Conservation (phyloP, 2,113 vertebrate species). For the Mystacornis crossleyi region DNA sequence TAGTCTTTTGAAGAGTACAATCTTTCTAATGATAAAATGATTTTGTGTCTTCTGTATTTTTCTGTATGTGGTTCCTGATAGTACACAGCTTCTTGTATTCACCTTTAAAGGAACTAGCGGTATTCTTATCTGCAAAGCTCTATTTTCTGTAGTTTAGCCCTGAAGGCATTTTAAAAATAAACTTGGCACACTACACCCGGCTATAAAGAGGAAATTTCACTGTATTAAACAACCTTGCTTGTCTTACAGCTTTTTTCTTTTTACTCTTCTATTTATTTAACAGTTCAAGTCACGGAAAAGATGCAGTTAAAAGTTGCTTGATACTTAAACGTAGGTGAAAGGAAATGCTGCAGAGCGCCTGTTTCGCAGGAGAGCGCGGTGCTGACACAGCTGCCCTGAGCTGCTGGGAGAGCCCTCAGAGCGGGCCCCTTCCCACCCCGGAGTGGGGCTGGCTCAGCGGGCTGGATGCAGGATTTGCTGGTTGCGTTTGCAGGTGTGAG, state of each 20-base stretch:
- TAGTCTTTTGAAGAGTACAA: background rate
- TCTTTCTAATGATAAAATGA: background rate
- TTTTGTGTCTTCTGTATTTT: background rate
- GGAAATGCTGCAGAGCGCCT: background rate
- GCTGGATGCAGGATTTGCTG: background rate
- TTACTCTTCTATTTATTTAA: background rate
- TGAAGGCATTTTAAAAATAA: conserved; percentile 36
- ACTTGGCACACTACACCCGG: background rate
- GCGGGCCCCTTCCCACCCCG: background rate
- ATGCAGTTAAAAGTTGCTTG: background rate
- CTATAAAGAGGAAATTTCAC: background rate
- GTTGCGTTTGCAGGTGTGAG: background rate
- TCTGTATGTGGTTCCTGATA: background rate
- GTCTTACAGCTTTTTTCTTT: background rate
- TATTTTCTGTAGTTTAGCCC: background rate
- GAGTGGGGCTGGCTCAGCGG: background rate
- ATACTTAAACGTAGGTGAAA: background rate
- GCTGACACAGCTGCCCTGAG: background rate
- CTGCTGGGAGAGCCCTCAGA: background rate
- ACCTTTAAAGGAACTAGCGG: background rate
- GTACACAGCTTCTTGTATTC: background rate
- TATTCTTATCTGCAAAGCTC: background rate
- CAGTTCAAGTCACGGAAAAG: background rate
- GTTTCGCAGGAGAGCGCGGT: background rate
- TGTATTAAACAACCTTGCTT: background rate